A percentile compares a stretch with the other conserved stretches of the same genome.
Evolutionary conservation across 1,140 invertebrate species (phyloP).

Genomic region (Penaeus japonicus): DNA sequence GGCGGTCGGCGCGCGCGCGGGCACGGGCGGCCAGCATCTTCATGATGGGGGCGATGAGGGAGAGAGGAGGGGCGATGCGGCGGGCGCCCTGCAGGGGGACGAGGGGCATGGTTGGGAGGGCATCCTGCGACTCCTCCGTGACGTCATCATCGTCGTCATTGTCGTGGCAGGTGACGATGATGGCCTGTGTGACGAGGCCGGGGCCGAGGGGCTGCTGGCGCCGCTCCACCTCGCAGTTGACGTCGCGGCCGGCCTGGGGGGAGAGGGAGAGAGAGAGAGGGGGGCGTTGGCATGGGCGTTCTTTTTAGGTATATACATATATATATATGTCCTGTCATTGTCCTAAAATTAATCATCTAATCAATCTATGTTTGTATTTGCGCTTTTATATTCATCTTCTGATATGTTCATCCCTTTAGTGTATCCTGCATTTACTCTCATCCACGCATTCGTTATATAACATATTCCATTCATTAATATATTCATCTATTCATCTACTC

Average conservation of each 20-base stretch:
- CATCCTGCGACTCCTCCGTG: neutral
- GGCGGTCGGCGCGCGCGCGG: neutral
- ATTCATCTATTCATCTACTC: neutral
- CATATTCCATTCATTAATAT: too few species aligned
- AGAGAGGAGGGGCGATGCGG: constrained; percentile 11
- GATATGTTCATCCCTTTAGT: too few species aligned
- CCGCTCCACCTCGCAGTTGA: constrained; percentile 48
- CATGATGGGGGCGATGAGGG: constrained; percentile 38
- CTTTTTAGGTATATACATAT: too few species aligned
- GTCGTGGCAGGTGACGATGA: constrained; percentile 41
- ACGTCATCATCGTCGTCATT: neutral
- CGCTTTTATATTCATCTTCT: too few species aligned
- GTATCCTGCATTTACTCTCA: too few species aligned
- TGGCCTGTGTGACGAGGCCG: constrained; percentile 40
- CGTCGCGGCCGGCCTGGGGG: constrained; percentile 32
- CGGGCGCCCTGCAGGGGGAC: neutral
- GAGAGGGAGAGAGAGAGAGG: too few species aligned
- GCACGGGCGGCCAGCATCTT: constrained; percentile 33
- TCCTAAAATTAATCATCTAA: too few species aligned
- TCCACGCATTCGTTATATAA: too few species aligned
- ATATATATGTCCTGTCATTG: too few species aligned
- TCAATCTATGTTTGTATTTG: too few species aligned
- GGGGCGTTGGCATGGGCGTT: too few species aligned
- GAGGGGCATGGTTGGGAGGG: neutral
- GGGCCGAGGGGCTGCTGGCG: constrained; percentile 33